These are phyloP conservation scores for Rhagonycha lutea DNA, from an alignment of 2,888 invertebrate species.

Conservation along the genomic window DNA sequence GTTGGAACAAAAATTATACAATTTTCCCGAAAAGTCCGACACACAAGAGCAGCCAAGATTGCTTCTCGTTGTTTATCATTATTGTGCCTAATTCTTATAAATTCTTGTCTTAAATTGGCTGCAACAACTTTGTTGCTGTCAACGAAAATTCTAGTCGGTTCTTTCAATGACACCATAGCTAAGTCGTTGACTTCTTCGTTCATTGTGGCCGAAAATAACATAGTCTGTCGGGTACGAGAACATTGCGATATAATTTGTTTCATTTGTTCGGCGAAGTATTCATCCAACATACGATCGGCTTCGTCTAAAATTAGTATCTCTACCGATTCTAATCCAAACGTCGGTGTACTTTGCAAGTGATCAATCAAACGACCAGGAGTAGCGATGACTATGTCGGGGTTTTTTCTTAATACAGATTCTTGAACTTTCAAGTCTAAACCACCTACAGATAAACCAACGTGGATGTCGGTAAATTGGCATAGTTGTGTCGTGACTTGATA, in stretches of 20 bases:
- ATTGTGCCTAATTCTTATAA: slow-evolving; percentile 87
- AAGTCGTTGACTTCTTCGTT: slow-evolving; percentile 96
- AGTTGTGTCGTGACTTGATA: slow-evolving; percentile 92
- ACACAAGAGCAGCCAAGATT: slow-evolving; percentile 79
- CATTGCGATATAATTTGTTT: slow-evolving; percentile 96
- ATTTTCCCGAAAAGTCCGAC: slow-evolving; percentile 87
- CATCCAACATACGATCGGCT: slow-evolving; percentile 92
- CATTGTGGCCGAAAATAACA: slow-evolving; percentile 99
- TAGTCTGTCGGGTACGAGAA: slow-evolving; percentile 88
- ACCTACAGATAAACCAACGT: slow-evolving; percentile 84
- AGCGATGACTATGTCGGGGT: slow-evolving; percentile 94
- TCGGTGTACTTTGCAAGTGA: slow-evolving; percentile 93
- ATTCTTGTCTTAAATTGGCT: slow-evolving; percentile 93
- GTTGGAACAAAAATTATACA: slow-evolving; percentile 97
- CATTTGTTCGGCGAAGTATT: slow-evolving; percentile 99
- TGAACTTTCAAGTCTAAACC: slow-evolving; percentile 79
- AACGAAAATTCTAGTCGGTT: slow-evolving; percentile 93
- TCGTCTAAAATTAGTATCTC: slow-evolving; percentile 85
- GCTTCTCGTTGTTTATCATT: slow-evolving; percentile 92
- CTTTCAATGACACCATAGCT: slow-evolving; percentile 88
- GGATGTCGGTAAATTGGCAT: slow-evolving; percentile 82
- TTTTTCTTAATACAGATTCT: slow-evolving; percentile 81
- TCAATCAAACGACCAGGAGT: slow-evolving; percentile 98
- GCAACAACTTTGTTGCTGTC: slow-evolving; percentile 96
- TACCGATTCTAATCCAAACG: slow-evolving; percentile 85